Evolutionary conservation across 1,140 invertebrate species (phyloP).

Genomic region (Leptoteleia sp.): DNA sequence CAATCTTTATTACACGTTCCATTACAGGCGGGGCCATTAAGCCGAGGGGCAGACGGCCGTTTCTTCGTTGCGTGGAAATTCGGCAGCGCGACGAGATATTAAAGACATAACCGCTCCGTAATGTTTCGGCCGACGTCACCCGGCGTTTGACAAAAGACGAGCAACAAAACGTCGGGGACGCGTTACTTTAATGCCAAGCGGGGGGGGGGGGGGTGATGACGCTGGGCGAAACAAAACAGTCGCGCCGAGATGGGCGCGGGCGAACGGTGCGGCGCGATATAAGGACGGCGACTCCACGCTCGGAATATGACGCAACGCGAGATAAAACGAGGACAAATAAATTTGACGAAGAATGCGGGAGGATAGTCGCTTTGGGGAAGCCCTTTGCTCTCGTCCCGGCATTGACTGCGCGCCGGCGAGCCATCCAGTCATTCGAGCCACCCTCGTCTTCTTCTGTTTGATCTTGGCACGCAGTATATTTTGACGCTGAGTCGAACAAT

Average conservation of each 20-base stretch:
- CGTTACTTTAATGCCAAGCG: constrained; percentile 31
- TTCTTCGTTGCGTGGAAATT: constrained; percentile 31
- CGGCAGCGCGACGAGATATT: constrained; percentile 54
- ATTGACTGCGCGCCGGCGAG: constrained; percentile 66
- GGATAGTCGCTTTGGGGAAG: constrained; percentile 60
- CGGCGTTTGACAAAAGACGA: constrained; percentile 41
- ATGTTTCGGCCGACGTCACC: constrained; percentile 30
- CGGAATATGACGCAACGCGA: constrained; percentile 53
- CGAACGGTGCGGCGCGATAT: constrained; percentile 26
- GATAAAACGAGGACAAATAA: constrained; percentile 69
- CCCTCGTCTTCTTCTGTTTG: constrained; percentile 78
- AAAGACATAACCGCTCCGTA: constrained; percentile 47
- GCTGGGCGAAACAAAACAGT: constrained; percentile 8
- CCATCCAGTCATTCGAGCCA: constrained; percentile 69
- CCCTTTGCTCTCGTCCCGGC: constrained; percentile 63
- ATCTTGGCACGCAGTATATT: constrained; percentile 81
- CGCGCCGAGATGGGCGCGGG: constrained; percentile 3
- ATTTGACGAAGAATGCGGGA: constrained; percentile 67
- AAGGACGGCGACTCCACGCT: constrained; percentile 38
- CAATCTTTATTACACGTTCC: constrained; percentile 55
- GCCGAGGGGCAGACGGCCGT: constrained; percentile 7
- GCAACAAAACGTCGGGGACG: constrained; percentile 31
- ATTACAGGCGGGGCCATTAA: constrained; percentile 36
- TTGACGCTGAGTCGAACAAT: constrained; percentile 82
- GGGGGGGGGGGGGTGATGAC: background rate